Percentiles rank a stretch among this genome's conserved stretches.
phyloP scores from a whole-genome alignment of 2,797 vertebrate genomes.

The Podarcis siculus region DNA sequence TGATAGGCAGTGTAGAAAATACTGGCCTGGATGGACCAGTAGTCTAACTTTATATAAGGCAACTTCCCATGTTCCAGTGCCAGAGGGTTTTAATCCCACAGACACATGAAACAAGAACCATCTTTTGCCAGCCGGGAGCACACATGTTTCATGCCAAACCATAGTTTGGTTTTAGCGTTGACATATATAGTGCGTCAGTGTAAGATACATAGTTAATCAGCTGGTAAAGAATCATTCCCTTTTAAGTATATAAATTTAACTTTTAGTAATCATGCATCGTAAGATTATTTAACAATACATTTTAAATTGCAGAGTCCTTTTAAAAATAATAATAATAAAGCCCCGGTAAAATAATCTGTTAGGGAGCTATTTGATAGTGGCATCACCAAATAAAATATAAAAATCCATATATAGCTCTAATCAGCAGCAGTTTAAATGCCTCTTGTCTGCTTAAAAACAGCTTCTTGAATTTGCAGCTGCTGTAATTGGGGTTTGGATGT shows the following conservation, averaged over 20 bases:
- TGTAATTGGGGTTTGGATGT: constrained; percentile 67
- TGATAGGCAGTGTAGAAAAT: too few species aligned
- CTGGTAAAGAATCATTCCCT: background rate
- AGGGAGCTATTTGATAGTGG: constrained; percentile 77
- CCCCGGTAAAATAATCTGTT: constrained; percentile 59
- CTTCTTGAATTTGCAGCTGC: constrained; percentile 70
- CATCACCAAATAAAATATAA: constrained; percentile 72
- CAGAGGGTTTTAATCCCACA: too few species aligned
- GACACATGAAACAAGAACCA: too few species aligned
- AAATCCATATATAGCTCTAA: constrained; percentile 77
- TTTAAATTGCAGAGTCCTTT: constrained; percentile 70
- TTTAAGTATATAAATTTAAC: constrained; percentile 18
- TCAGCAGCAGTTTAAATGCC: constrained; percentile 78
- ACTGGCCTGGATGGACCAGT: too few species aligned
- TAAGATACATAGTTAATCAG: background rate
- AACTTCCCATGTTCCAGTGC: too few species aligned
- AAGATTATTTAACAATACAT: constrained; percentile 75
- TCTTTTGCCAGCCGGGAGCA: too few species aligned
- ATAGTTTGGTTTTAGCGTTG: too few species aligned
- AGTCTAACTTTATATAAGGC: too few species aligned
- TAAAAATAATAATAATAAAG: constrained; percentile 57
- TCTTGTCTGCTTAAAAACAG: constrained; percentile 74
- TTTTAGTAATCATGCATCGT: constrained; percentile 67
- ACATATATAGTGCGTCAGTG: too few species aligned
- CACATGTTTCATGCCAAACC: too few species aligned